Percentiles rank a stretch among this genome's conserved stretches.
Conservation (phyloP, 23 tunicate species). For the Halocynthia roretzi region DNA sequence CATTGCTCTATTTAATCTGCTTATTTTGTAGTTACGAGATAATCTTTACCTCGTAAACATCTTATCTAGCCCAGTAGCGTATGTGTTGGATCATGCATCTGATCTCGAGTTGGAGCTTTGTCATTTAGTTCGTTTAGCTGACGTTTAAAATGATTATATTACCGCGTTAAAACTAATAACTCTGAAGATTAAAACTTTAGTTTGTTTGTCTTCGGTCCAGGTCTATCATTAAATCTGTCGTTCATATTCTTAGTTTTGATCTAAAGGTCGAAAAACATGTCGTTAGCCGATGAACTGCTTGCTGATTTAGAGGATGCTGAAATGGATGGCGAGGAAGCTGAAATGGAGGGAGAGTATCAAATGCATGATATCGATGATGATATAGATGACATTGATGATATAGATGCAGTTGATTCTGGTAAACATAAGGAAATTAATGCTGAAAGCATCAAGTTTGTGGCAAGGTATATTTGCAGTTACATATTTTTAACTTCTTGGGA, state of each 20-base stretch:
- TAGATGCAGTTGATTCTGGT: slow-evolving; percentile 71
- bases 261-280: slow-evolving; percentile 35
- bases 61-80: too few relatives aligned
- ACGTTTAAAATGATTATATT: too few relatives aligned
- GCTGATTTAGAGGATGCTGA: slow-evolving; percentile 98
- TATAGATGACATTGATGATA: slow-evolving; percentile 60
- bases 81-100: too few relatives aligned
- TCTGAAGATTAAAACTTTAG: too few relatives aligned
- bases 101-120: too few relatives aligned
- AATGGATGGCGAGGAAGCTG: slow-evolving; percentile 70
- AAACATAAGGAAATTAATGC: slow-evolving; percentile 43
- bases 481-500: not conserved
- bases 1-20: too few relatives aligned
- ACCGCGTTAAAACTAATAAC: too few relatives aligned
- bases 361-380: slow-evolving; percentile 31
- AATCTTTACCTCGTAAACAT: too few relatives aligned
- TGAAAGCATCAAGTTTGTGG: slow-evolving; percentile 53
- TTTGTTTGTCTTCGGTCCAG: too few relatives aligned
- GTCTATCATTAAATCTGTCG: too few relatives aligned
- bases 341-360: slow-evolving; percentile 32
- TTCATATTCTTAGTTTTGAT: not conserved
- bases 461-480: slow-evolving; percentile 42
- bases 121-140: too few relatives aligned
- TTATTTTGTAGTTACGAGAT: too few relatives aligned
- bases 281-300: slow-evolving; percentile 92